These are phyloP conservation scores for Conops quadrifasciatus DNA, from an alignment of 2,888 invertebrate genomes.

Conservation along the genomic window DNA sequence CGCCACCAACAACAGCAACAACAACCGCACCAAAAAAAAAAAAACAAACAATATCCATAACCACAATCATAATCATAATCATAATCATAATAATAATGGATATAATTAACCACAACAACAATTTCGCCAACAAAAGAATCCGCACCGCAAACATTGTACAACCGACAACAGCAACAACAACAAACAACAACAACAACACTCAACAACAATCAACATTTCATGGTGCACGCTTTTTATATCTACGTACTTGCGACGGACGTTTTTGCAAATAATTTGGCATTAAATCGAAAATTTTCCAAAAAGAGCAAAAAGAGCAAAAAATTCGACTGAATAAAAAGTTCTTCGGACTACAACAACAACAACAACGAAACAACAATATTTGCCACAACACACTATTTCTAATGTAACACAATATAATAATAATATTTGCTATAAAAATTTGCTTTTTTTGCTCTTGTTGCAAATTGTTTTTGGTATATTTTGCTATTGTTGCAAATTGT, in stretches of 20 bases:
- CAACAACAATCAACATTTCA: neutral
- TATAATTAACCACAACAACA: too few species aligned
- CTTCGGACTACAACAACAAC: neutral
- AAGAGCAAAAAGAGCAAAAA: neutral
- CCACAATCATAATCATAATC: neutral
- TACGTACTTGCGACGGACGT: too few species aligned
- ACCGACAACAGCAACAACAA: neutral
- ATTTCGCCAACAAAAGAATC: too few species aligned
- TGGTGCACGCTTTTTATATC: neutral
- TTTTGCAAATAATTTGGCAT: neutral
- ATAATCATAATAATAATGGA: too few species aligned
- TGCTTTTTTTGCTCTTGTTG: too few species aligned
- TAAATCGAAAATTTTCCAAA: neutral
- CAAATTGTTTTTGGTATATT: too few species aligned
- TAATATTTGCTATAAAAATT: too few species aligned
- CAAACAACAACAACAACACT: neutral
- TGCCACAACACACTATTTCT: neutral
- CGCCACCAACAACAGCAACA: too few species aligned
- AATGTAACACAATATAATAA: neutral
- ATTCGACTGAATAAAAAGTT: neutral
- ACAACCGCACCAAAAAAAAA: neutral
- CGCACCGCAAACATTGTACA: neutral
- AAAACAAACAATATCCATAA: neutral
- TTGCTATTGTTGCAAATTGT: too few species aligned
- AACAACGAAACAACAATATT: conserved; percentile 2